Conservation (phyloP, 2,888 invertebrate genomes). For the Syrista parreyssii region DNA sequence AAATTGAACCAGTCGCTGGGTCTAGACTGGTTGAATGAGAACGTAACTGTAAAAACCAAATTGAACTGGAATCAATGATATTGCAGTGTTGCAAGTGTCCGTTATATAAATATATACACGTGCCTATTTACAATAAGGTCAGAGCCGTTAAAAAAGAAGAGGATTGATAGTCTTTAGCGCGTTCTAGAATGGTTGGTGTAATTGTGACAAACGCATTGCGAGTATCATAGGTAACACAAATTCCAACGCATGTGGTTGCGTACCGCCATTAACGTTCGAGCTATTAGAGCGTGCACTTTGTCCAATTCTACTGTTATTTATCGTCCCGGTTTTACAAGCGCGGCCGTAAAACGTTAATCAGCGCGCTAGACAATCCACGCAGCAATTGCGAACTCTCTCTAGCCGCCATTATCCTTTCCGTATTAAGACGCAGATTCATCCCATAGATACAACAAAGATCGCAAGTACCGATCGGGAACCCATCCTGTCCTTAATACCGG, state of each 20-base stretch:
- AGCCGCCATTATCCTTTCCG: background rate
- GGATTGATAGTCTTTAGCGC: background rate
- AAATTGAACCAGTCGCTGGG: background rate
- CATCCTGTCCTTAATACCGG: background rate
- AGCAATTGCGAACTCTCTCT: background rate
- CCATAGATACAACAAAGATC: background rate
- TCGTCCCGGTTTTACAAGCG: background rate
- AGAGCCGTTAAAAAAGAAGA: background rate
- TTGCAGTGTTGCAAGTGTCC: background rate
- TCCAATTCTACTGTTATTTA: background rate
- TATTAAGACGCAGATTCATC: background rate
- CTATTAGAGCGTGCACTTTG: background rate
- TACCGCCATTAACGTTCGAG: background rate
- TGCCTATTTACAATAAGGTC: background rate
- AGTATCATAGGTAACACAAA: background rate
- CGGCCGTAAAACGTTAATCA: background rate
- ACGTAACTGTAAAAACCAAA: background rate
- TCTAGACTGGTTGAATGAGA: background rate
- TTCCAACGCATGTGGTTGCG: background rate
- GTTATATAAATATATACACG: background rate
- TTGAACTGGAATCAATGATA: background rate
- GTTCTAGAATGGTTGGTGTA: background rate
- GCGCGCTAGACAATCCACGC: background rate
- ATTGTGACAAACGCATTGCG: background rate
- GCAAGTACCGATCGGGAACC: background rate